A percentile compares a stretch with the other conserved stretches of the same genome.
phyloP scores from a whole-genome alignment of 2,113 vertebrate species.

The Nesoenas mayeri region DNA sequence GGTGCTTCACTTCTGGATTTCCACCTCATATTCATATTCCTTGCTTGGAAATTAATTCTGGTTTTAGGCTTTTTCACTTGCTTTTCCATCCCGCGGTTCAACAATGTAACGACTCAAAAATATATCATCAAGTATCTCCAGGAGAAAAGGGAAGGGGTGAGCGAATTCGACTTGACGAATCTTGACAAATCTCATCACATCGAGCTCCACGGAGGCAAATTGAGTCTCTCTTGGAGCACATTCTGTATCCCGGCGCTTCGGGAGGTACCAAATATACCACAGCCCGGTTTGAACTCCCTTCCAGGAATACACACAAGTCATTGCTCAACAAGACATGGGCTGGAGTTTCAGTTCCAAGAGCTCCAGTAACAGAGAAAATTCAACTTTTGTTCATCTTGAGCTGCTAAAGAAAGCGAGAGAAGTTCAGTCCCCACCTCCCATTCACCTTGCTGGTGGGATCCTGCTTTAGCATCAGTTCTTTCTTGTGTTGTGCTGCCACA shows the following conservation, averaged over 20 bases:
- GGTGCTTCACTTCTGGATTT: neutral
- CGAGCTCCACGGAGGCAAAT: neutral
- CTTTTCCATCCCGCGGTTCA: neutral
- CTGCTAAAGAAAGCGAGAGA: neutral
- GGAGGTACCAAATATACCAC: conserved; percentile 58
- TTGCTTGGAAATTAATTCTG: neutral
- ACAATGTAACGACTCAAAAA: neutral
- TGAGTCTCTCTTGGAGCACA: conserved; percentile 34
- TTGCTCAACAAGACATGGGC: conserved; percentile 50
- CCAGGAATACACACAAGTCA: conserved; percentile 36
- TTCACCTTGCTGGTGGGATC: neutral
- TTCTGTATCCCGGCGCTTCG: conserved; percentile 26
- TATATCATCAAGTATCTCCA: neutral
- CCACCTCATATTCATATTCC: neutral
- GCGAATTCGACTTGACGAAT: neutral
- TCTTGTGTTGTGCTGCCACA: neutral
- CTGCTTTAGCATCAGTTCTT: neutral
- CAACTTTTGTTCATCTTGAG: neutral
- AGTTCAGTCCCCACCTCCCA: neutral
- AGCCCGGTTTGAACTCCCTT: conserved; percentile 40
- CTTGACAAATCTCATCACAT: conserved; percentile 33
- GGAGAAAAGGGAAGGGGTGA: neutral
- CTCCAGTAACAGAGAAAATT: neutral
- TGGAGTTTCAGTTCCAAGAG: conserved; percentile 22
- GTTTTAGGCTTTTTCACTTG: neutral